Evolutionary conservation across 2,797 vertebrate species (phyloP).

Genomic region (Vespertilio murinus): DNA sequence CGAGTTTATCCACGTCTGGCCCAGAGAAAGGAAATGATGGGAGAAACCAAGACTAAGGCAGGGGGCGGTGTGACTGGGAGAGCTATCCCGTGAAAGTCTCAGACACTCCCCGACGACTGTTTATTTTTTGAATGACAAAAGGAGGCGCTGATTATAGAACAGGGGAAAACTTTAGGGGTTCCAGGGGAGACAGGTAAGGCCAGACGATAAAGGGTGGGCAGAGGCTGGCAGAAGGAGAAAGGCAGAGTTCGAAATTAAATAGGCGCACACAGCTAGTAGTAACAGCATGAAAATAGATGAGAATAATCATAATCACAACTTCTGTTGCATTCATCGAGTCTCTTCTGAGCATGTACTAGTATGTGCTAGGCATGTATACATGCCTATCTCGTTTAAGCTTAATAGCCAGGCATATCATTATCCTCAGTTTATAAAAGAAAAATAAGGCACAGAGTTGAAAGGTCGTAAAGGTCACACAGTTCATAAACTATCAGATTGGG

Average conservation of each 20-base stretch:
- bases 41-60: slow-evolving; percentile 44
- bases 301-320: neutral
- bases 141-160: neutral
- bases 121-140: neutral
- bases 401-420: neutral
- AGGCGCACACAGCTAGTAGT: too few species aligned
- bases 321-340: neutral
- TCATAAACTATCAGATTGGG: neutral
- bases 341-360: neutral
- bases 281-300: neutral
- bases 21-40: slow-evolving; percentile 79
- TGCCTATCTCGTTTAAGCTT: neutral
- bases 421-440: neutral
- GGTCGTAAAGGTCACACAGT: neutral
- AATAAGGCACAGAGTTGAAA: neutral
- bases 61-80: neutral
- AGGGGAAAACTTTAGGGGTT: neutral
- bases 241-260: neutral
- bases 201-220: neutral
- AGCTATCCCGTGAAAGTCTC: neutral
- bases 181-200: neutral
- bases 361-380: too few species aligned
- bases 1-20: slow-evolving; percentile 82
- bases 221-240: neutral
- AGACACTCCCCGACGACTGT: neutral